These are phyloP conservation scores for Meriones unguiculatus DNA, from an alignment of 2,113 vertebrate genomes.

Conservation along the genomic window DNA sequence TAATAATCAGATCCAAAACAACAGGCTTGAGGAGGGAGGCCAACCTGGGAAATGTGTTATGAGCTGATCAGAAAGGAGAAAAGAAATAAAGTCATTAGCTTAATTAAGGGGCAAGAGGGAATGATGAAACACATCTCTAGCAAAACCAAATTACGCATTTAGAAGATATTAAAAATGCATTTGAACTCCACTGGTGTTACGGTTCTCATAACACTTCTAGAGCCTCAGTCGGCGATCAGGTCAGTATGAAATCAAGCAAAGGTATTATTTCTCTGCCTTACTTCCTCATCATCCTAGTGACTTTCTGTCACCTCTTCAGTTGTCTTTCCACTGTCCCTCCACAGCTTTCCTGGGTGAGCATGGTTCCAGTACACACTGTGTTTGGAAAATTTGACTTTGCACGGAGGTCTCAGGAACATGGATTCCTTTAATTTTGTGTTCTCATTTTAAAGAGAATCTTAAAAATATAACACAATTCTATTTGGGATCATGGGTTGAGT, in stretches of 20 bases:
- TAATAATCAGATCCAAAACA: slow-evolving; percentile 75
- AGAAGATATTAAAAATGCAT: slow-evolving; percentile 85
- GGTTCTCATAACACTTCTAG: slow-evolving; percentile 70
- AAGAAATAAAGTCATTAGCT: slow-evolving; percentile 82
- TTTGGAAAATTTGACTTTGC: background rate
- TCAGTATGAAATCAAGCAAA: slow-evolving; percentile 46
- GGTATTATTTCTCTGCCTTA: background rate
- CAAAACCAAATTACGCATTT: slow-evolving; percentile 79
- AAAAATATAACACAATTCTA: background rate
- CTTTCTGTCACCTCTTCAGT: background rate
- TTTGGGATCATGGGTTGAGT: background rate
- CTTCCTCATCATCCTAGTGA: background rate
- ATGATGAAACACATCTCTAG: slow-evolving; percentile 79
- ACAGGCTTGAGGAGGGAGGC: slow-evolving; percentile 27
- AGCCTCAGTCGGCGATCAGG: background rate
- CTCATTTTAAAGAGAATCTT: background rate
- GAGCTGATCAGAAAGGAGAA: slow-evolving; percentile 79
- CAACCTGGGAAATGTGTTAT: slow-evolving; percentile 71
- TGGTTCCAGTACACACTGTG: background rate
- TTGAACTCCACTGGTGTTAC: slow-evolving; percentile 69
- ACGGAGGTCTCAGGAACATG: background rate
- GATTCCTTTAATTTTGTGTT: slow-evolving; percentile 11
- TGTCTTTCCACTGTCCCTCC: background rate
- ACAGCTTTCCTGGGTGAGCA: background rate
- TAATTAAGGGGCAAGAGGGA: slow-evolving; percentile 79